Evolutionary conservation across 2,797 vertebrate species (phyloP), one percentile per base, ranked within the genome.

Genomic region (Megalops cyprinoides): DNA sequence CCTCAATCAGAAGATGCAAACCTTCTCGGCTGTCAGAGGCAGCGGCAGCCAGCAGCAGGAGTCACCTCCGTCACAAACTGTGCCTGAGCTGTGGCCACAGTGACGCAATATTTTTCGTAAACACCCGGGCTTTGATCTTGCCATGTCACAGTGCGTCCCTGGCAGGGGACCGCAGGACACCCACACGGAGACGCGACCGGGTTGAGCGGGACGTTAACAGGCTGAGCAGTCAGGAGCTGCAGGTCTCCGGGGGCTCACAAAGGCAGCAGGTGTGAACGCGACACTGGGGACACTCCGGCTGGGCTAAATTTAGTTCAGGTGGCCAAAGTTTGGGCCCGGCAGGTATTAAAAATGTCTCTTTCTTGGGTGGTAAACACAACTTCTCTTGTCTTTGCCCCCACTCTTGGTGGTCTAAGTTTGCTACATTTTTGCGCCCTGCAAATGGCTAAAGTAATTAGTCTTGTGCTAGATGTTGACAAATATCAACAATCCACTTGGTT

Each of bases 341-440:
- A 88, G 90, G 90, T 85, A 90, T 89, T 87, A 85, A 88, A 81
- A 85, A 86, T 79, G 74, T 83, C 82, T 83, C 65, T 77, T 34
- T 84, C 81, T 71, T 55, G 76, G 77, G 81, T 69, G 77, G 82
- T 80, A 83, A 78, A 58, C 56, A 80, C 77, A 42, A 78, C 82
- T 62, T n/a, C 83, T 83, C 79, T 78, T 3, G 2, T 44, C 28
- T 28, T 18, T 37, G 20, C 10, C 49, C 76, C 78, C 87, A 80
- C 79, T 86, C 89, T 82, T 90, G 87, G 96, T 96, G 95, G 96
- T 93, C 95, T 87, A 81, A 83, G n/a, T 90, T 87, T 87, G 91
- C 87, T 91, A 92, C 91, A 92, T 90, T 91, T 89, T 87, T 85
- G 81, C 81, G 86, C 73, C 25, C 77, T 91, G 83, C 92, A 94